These are phyloP conservation scores for Drosophila melanogaster DNA, from an alignment of 1,140 invertebrate genomes.

Conservation along the genomic window Release_6_plus_ISO1_MT NT_033777.3:18435001-18435500, in stretches of 20 bases:
- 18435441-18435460: constrained; percentile 94
- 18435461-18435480: constrained; percentile 95
- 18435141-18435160: background rate
- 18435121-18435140: background rate
- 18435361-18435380: constrained; percentile 92
- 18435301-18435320: too few relatives aligned
- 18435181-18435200: too few relatives aligned
- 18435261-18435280: too few relatives aligned
- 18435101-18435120: background rate
- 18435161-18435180: too few relatives aligned
- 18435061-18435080: constrained; percentile 46
- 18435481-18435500: constrained; percentile 96
- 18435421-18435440: constrained; percentile 96
- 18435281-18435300: too few relatives aligned
- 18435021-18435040: constrained; percentile 87
- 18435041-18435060: constrained; percentile 94
- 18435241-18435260: too few relatives aligned
- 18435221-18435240: too few relatives aligned
- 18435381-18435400: constrained; percentile 95
- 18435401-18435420: constrained; percentile 94
- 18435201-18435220: too few relatives aligned
- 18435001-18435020: constrained; percentile 82
- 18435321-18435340: too few relatives aligned
- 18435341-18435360: background rate
- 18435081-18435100: background rate